A percentile compares a stretch with the other conserved stretches of the same genome.
phyloP scores from a whole-genome alignment of 2,888 invertebrate genomes.

The Tineola bisselliella region DNA sequence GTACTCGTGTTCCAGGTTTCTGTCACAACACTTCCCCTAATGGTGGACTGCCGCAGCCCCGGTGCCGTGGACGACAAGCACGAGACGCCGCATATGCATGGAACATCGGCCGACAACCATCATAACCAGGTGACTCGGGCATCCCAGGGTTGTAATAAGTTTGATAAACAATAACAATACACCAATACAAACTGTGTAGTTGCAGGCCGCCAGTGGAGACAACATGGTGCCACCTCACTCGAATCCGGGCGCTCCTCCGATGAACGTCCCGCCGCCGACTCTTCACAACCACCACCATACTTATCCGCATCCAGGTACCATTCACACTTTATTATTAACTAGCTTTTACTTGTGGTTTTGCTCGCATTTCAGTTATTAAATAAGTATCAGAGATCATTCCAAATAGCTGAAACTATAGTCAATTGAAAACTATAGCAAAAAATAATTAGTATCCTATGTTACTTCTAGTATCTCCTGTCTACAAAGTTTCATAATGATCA shows the following conservation, averaged over 20 bases:
- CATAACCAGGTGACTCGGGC: slow-evolving; percentile 41
- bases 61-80: neutral
- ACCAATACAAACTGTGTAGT: no score
- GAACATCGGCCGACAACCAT: slow-evolving; percentile 26
- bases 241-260: neutral
- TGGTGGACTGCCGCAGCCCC: slow-evolving; percentile 54
- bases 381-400: no score
- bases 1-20: slow-evolving; percentile 36
- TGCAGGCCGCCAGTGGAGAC: slow-evolving; percentile 28
- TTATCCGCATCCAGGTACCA: slow-evolving; percentile 32
- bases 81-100: neutral
- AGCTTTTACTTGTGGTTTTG: no score
- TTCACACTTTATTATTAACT: no score
- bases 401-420: no score
- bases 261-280: slow-evolving; percentile 16
- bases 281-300: neutral
- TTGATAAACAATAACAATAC: no score
- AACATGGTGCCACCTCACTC: slow-evolving; percentile 24
- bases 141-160: no score
- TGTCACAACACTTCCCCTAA: slow-evolving; percentile 51
- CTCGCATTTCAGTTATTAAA: no score
- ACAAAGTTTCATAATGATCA: no score
- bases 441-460: no score
- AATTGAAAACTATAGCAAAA: no score
- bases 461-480: no score